Evolutionary conservation across 2,888 invertebrate species (phyloP).

Genomic region (Tholera decimalis): DNA sequence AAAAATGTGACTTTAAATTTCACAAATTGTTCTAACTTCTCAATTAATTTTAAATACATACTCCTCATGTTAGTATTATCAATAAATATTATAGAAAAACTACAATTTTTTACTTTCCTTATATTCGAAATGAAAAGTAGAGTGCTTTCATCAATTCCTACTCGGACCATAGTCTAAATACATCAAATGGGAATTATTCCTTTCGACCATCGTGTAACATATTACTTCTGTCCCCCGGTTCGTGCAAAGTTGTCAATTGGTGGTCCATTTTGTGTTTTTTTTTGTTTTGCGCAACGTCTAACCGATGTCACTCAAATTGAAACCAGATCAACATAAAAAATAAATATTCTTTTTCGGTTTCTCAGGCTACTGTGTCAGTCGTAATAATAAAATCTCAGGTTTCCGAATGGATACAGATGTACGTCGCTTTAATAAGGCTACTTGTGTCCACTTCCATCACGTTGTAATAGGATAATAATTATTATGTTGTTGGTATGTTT

Average conservation of each 20-base stretch:
- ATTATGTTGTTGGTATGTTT: constrained; percentile 22
- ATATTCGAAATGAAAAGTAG: too few relatives aligned
- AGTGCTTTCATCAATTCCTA: too few relatives aligned
- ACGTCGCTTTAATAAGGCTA: not conserved
- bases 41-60: too few relatives aligned
- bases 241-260: constrained; percentile 7
- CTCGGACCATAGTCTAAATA: too few relatives aligned
- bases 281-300: not conserved
- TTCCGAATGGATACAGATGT: constrained; percentile 2
- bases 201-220: not conserved
- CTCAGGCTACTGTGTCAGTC: not conserved
- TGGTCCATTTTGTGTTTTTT: not conserved
- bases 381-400: constrained; percentile 1
- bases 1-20: too few relatives aligned
- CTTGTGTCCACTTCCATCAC: not conserved
- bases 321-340: not conserved
- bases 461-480: constrained; percentile 15
- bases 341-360: not conserved
- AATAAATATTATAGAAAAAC: too few relatives aligned
- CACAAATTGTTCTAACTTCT: too few relatives aligned
- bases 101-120: too few relatives aligned
- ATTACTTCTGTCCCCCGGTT: not conserved
- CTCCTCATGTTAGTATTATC: too few relatives aligned
- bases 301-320: constrained; percentile 15
- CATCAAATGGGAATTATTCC: too few relatives aligned